A percentile compares a stretch with the other conserved stretches of the same genome.
phyloP scores from a whole-genome alignment of 2,797 vertebrate genomes.

The Manis pentadactyla region DNA sequence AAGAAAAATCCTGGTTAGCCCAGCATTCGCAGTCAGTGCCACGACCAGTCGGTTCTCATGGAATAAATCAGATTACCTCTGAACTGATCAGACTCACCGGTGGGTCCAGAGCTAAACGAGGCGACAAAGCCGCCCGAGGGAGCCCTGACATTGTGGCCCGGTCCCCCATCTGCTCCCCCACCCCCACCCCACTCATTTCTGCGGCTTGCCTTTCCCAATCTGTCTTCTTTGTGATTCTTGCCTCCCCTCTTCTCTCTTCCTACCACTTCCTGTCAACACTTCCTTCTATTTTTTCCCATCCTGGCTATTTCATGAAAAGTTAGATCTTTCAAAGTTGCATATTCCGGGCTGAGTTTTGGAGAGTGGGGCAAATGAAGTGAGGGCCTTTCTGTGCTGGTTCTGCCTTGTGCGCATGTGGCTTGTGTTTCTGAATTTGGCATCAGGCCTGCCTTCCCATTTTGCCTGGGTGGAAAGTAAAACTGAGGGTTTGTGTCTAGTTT shows the following conservation, averaged over 20 bases:
- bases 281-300: neutral
- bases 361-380: neutral
- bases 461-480: conserved; percentile 31
- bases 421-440: neutral
- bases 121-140: neutral
- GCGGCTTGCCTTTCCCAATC: neutral
- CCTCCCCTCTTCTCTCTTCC: neutral
- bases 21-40: neutral
- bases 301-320: neutral
- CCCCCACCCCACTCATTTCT: neutral
- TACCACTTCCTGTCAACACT: neutral
- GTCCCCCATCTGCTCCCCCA: neutral
- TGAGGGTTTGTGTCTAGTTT: neutral
- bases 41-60: neutral
- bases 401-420: neutral
- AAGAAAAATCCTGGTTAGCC: neutral
- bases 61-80: neutral
- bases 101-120: neutral
- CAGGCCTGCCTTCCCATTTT: conserved; percentile 17
- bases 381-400: neutral
- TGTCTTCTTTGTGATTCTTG: neutral
- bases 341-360: conserved; percentile 35
- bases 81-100: neutral
- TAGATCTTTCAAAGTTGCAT: neutral
- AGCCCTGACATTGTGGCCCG: too few species aligned